These are phyloP conservation scores for Hypolimnas misippus DNA, from an alignment of 2,888 invertebrate genomes.

Conservation along the genomic window DNA sequence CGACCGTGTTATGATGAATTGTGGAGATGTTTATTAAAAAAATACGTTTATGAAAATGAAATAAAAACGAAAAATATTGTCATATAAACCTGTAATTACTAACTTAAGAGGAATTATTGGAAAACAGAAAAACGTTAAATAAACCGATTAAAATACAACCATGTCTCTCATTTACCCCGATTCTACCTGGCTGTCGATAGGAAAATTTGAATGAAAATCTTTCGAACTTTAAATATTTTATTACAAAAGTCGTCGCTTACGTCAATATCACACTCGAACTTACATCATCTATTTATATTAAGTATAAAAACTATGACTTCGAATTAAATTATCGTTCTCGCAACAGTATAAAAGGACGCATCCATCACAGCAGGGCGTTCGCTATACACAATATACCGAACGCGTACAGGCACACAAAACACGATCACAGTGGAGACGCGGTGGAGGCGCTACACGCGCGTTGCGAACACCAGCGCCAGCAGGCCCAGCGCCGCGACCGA, in stretches of 20 bases:
- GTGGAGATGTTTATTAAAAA: slow-evolving; percentile 82
- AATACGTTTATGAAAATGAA: slow-evolving; percentile 83
- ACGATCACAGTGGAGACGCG: slow-evolving; percentile 77
- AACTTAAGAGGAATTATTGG: slow-evolving; percentile 83
- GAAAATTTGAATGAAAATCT: slow-evolving; percentile 35
- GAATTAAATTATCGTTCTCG: slow-evolving; percentile 80
- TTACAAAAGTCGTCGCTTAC: slow-evolving; percentile 79
- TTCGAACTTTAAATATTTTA: slow-evolving; percentile 73
- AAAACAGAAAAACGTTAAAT: slow-evolving; percentile 83
- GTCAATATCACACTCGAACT: slow-evolving; percentile 83
- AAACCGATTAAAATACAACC: slow-evolving; percentile 81
- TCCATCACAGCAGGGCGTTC: slow-evolving; percentile 75
- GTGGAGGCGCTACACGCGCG: slow-evolving; percentile 50
- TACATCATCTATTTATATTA: slow-evolving; percentile 84
- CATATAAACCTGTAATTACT: slow-evolving; percentile 84
- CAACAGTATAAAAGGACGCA: slow-evolving; percentile 75
- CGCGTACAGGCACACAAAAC: slow-evolving; percentile 68
- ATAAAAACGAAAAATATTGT: slow-evolving; percentile 83
- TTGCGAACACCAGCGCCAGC: slow-evolving; percentile 45
- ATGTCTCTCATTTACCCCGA: slow-evolving; percentile 61
- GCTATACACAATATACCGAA: slow-evolving; percentile 77
- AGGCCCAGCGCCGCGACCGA: slow-evolving; percentile 36
- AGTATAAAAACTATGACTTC: slow-evolving; percentile 84
- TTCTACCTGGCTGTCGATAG: slow-evolving; percentile 1
- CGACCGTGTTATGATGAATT: slow-evolving; percentile 82